phyloP scores from a whole-genome alignment of 2,888 invertebrate species.

The Tetragonula carbonaria region DNA sequence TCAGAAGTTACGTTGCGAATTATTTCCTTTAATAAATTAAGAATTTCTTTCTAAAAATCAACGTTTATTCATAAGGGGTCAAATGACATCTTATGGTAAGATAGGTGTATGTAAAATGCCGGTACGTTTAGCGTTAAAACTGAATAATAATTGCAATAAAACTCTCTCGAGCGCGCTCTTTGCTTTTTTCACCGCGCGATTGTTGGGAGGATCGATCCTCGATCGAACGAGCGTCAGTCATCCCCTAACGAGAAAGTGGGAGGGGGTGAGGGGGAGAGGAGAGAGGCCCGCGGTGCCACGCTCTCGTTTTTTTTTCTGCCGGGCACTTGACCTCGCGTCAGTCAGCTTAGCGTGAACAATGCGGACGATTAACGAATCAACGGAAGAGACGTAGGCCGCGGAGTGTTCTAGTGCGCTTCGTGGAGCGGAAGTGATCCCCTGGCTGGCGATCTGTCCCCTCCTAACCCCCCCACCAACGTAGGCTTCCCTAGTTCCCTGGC shows the following conservation, averaged over 20 bases:
- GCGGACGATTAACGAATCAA: constrained; percentile 66
- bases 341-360: constrained; percentile 59
- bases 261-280: neutral
- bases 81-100: too few species aligned
- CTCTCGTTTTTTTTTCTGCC: constrained; percentile 26
- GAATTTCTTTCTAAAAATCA: too few species aligned
- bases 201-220: neutral
- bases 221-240: constrained; percentile 17
- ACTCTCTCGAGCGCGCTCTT: constrained; percentile 2
- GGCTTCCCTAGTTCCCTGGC: constrained; percentile 31
- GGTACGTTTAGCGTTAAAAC: neutral
- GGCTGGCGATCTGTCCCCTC: constrained; percentile 40
- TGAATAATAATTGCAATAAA: neutral
- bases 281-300: constrained; percentile 18
- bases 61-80: too few species aligned
- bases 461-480: neutral
- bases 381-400: constrained; percentile 61
- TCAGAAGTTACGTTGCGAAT: too few species aligned
- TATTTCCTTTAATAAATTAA: too few species aligned
- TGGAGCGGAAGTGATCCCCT: constrained; percentile 73
- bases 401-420: constrained; percentile 69
- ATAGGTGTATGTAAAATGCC: too few species aligned
- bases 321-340: constrained; percentile 52
- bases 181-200: constrained; percentile 11
- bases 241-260: neutral